A percentile compares a stretch with the other conserved stretches of the same genome.
Conservation (phyloP, 1,140 invertebrate species). For the Dendrolimus kikuchii region DNA sequence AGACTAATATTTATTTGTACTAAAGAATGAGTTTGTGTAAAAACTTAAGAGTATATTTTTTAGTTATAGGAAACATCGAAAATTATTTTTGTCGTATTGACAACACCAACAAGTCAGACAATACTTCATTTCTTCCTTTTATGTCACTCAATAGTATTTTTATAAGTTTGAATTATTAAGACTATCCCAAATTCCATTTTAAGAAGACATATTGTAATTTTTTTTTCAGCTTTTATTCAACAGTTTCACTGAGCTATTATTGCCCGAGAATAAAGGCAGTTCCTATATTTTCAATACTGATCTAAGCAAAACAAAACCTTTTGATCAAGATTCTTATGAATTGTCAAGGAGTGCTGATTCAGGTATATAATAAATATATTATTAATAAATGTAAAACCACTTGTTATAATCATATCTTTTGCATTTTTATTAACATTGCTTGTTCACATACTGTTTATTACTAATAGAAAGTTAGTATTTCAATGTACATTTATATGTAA, state of each 20-base stretch:
- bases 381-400: not conserved
- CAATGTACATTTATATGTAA: slow-evolving; percentile 4
- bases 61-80: too few species aligned
- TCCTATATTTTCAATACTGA: slow-evolving; percentile 39
- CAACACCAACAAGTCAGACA: too few species aligned
- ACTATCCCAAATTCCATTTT: not conserved
- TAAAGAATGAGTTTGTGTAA: too few species aligned
- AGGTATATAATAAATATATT: slow-evolving; percentile 20
- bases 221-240: slow-evolving; percentile 50
- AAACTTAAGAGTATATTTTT: too few species aligned
- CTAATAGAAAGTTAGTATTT: not conserved
- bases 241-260: slow-evolving; percentile 45
- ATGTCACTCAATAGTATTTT: too few species aligned
- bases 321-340: slow-evolving; percentile 32
- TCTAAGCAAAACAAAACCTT: slow-evolving; percentile 28
- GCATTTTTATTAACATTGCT: not conserved
- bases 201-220: slow-evolving; percentile 8
- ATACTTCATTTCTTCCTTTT: too few species aligned
- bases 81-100: too few species aligned
- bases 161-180: not conserved
- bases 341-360: slow-evolving; percentile 27
- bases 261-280: slow-evolving; percentile 36
- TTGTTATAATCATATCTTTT: not conserved
- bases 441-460: too few species aligned
- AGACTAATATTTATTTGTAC: too few species aligned